Base-by-base conservation (phyloP, 1,140 invertebrate species). In the Sycobia sp. region DNA sequence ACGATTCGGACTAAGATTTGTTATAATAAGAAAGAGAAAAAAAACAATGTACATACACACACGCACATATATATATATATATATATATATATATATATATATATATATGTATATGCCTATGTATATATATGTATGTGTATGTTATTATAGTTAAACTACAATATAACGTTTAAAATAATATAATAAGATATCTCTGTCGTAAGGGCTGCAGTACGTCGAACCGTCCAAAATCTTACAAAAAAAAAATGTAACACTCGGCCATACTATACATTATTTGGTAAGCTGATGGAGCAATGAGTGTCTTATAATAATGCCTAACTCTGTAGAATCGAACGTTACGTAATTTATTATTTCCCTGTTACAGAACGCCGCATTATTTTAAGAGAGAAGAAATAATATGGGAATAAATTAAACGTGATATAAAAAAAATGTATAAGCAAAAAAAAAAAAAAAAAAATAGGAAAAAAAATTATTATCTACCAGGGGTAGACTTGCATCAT, bases 241-340 rank as follows among this genome's bases (percentile, higher is more conserved):
- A 43, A 61, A 61, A 36, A 62, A 29, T 25, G 8, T 60, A 73
- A 70, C 64, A 71, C 65, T 62, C 68, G 68, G 62, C n/a, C 69
- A 66, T 57, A 63, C 54, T 46, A 54, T 49, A 56, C 67, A 69
- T 73, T n/a, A 73, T 73, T 73, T 73, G 72, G 69, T 73, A 68
- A 70, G 65, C 64, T 71, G 69, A 69, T 66, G 63, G 62, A 70
- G 61, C 60, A 47, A 69, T 66, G 66, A 68, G 62, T 62, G 59
- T 58, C n/a, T 41, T 71, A 65, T 62, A 65, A 62, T 59, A 68
- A 60, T 66, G 66, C 61, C 67, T 69, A 11, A 67, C 63, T 34
- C n/a, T 32, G 47, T 49, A 1, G 27, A 16, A 47, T 47, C 9
- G 27, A 46, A 46, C 16, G 34, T 53, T n/a, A n/a, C n/a, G n/a